phyloP scores from a whole-genome alignment of 2,797 vertebrate species.

The Cyprinodon diabolis region DNA sequence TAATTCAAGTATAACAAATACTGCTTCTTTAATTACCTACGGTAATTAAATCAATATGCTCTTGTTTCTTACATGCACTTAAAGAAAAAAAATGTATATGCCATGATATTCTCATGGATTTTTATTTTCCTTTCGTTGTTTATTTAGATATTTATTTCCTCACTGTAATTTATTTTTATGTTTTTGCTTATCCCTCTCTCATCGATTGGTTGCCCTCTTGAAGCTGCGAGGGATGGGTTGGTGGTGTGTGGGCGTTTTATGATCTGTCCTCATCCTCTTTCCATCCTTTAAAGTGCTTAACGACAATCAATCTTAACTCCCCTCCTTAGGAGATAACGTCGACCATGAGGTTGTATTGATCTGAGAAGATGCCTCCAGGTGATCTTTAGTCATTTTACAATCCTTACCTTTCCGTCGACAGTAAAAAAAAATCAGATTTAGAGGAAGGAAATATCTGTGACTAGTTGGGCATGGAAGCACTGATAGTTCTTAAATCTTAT shows the following conservation, averaged over 20 bases:
- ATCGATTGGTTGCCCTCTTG: conserved; percentile 71
- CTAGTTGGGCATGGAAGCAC: conserved; percentile 17
- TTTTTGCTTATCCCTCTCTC: conserved; percentile 64
- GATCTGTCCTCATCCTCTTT: conserved; percentile 77
- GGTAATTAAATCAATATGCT: conserved; percentile 15
- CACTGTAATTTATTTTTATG: conserved; percentile 43
- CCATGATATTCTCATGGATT: not conserved
- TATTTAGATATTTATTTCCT: conserved; percentile 47
- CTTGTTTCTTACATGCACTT: not conserved
- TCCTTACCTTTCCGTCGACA: conserved; percentile 59
- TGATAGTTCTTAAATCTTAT: conserved; percentile 21
- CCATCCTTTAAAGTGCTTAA: conserved; percentile 81
- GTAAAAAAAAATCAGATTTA: conserved; percentile 52
- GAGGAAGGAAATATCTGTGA: conserved; percentile 40
- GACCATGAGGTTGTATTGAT: conserved; percentile 75
- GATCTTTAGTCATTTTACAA: conserved; percentile 75
- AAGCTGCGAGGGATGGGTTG: conserved; percentile 64
- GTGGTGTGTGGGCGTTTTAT: conserved; percentile 77
- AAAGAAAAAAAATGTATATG: not conserved
- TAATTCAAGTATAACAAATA: not conserved
- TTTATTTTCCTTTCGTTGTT: conserved; percentile 12
- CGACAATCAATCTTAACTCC: conserved; percentile 78
- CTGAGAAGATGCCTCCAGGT: conserved; percentile 72
- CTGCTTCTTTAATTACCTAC: not conserved
- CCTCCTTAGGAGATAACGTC: conserved; percentile 71